These are phyloP conservation scores for Yponomeuta sedellus DNA, from an alignment of 2,888 invertebrate species.

Conservation along the genomic window DNA sequence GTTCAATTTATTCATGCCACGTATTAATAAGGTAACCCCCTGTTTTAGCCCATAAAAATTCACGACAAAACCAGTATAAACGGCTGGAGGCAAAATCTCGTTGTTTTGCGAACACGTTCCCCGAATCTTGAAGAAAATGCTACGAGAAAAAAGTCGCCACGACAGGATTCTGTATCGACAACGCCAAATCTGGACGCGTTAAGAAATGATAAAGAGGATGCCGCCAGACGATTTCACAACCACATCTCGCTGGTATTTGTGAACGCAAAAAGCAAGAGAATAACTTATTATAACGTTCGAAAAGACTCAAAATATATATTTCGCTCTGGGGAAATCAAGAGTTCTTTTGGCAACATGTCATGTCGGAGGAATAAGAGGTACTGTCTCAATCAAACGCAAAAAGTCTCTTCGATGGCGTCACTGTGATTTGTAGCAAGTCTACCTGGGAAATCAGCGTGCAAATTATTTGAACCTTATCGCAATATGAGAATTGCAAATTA, in stretches of 20 bases:
- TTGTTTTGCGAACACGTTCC: conserved; percentile 65
- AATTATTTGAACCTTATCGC: no score
- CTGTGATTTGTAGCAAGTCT: no score
- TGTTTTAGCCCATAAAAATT: conserved; percentile 64
- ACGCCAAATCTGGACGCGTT: conserved; percentile 73
- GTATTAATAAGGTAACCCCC: conserved; percentile 52
- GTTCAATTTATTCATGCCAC: conserved; percentile 45
- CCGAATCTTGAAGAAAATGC: conserved; percentile 68
- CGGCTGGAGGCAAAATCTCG: conserved; percentile 61
- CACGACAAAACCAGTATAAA: conserved; percentile 71
- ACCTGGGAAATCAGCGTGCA: no score
- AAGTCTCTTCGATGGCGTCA: no score
- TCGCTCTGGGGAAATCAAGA: not conserved
- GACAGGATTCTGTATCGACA: conserved; percentile 73
- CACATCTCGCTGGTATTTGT: conserved; percentile 29
- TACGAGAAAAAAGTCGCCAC: conserved; percentile 61
- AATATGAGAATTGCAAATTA: no score
- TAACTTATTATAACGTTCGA: conserved; percentile 35
- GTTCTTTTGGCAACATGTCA: not conserved
- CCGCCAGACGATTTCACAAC: conserved; percentile 44
- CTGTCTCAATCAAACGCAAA: not conserved
- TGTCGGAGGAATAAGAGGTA: not conserved
- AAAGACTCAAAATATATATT: conserved; percentile 31
- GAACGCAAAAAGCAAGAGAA: conserved; percentile 22
- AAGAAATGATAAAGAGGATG: conserved; percentile 71